phyloP scores from a whole-genome alignment of 2,113 vertebrate genomes.

The Excalfactoria chinensis region DNA sequence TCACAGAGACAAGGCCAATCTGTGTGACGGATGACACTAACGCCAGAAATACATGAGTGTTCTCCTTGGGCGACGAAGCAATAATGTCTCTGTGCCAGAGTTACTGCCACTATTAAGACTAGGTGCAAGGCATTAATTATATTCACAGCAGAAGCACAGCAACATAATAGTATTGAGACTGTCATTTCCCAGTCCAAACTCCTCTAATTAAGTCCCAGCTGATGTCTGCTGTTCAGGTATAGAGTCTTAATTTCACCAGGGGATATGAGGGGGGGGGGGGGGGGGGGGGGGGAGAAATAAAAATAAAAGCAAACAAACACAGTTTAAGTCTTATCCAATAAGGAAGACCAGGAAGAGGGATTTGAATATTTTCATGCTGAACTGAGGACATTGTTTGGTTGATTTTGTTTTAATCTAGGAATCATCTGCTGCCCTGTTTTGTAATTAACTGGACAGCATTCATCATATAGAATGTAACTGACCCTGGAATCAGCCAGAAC shows the following conservation, averaged over 20 bases:
- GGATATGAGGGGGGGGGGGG: neutral
- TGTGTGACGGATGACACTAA: slow-evolving; percentile 67
- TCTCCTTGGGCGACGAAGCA: slow-evolving; percentile 67
- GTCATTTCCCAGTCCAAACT: slow-evolving; percentile 63
- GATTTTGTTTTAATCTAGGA: neutral
- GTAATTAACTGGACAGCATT: neutral
- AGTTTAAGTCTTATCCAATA: neutral
- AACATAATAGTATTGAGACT: slow-evolving; percentile 58
- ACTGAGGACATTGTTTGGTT: neutral
- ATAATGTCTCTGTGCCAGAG: slow-evolving; percentile 61
- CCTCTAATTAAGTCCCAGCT: slow-evolving; percentile 75
- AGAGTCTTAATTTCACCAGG: slow-evolving; percentile 24
- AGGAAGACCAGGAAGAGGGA: neutral
- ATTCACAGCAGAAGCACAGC: slow-evolving; percentile 12
- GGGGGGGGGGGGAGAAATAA: neutral
- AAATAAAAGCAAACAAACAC: neutral
- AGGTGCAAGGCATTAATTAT: slow-evolving; percentile 73
- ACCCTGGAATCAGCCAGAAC: neutral
- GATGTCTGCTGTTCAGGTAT: slow-evolving; percentile 47
- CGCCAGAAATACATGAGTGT: slow-evolving; percentile 39
- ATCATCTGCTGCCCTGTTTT: neutral
- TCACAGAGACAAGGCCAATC: slow-evolving; percentile 61
- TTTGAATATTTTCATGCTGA: neutral
- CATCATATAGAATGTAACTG: accelerated
- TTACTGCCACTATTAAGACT: slow-evolving; percentile 69